A percentile compares a stretch with the other conserved stretches of the same genome.
Conservation (phyloP, 1,140 invertebrate species). For the Drosophila chauvacae region DNA sequence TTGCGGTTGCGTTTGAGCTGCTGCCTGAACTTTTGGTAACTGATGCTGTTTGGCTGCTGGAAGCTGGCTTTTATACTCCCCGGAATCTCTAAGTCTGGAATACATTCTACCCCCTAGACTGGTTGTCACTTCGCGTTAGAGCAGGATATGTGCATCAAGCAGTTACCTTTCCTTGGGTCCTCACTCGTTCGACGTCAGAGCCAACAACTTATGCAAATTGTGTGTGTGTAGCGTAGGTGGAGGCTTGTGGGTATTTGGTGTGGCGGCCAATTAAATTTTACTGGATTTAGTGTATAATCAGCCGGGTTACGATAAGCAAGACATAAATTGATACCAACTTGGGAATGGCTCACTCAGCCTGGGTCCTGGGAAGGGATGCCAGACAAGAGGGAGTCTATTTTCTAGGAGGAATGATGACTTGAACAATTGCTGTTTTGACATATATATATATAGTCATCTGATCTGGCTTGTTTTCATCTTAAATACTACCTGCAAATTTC, state of each 20-base stretch:
- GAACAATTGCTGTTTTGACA: background rate
- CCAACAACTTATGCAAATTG: constrained; percentile 2
- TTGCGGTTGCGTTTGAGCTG: background rate
- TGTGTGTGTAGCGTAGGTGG: background rate
- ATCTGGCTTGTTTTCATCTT: too few relatives aligned
- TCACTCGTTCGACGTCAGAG: background rate
- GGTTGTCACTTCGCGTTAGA: constrained; percentile 5
- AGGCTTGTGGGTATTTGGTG: background rate
- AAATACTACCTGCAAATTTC: too few relatives aligned
- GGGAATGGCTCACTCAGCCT: background rate
- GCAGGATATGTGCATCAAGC: constrained; percentile 2
- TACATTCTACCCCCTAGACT: constrained; percentile 1
- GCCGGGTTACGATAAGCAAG: too few relatives aligned
- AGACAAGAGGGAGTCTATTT: background rate
- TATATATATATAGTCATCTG: too few relatives aligned
- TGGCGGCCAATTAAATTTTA: constrained; percentile 4
- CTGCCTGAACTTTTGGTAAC: background rate
- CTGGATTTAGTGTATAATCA: background rate
- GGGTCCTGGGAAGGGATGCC: background rate
- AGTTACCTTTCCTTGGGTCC: background rate
- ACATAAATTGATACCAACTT: background rate
- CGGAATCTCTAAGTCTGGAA: constrained; percentile 9
- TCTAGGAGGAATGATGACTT: background rate
- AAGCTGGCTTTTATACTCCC: background rate
- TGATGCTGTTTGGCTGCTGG: background rate